Conservation (phyloP, 37 sponge, comb jelly and placozoan genomes). For the Aphrocallistes beatrix region DNA sequence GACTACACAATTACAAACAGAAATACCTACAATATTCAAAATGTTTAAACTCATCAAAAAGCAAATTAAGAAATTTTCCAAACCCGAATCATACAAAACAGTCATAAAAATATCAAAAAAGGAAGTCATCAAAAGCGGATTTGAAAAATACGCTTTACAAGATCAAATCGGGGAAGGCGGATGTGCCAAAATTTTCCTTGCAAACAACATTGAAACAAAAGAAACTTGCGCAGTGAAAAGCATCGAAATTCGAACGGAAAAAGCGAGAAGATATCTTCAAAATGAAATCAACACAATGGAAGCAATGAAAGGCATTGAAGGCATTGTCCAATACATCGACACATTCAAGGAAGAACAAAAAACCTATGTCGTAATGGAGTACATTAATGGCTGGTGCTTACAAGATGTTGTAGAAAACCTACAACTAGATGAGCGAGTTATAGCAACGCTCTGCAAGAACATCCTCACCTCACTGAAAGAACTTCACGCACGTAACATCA, state of each 20-base stretch:
- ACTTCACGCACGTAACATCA: not conserved
- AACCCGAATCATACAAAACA: too few relatives aligned
- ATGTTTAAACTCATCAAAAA: too few relatives aligned
- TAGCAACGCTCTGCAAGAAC: not conserved
- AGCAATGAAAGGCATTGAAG: not conserved
- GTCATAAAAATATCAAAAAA: not conserved
- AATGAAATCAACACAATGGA: not conserved
- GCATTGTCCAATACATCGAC: not conserved
- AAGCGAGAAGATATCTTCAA: not conserved
- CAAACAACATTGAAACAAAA: not conserved
- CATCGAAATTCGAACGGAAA: not conserved
- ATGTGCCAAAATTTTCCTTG: not conserved
- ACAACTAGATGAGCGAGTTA: not conserved
- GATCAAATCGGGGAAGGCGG: constrained; percentile 6
- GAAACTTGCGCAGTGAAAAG: not conserved
- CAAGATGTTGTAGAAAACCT: not conserved
- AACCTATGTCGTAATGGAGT: not conserved
- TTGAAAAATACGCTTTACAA: not conserved
- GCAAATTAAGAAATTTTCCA: too few relatives aligned
- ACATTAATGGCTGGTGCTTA: not conserved
- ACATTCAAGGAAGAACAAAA: not conserved
- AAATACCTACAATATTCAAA: not conserved
- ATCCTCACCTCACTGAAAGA: not conserved
- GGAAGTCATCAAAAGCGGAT: not conserved
- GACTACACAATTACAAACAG: not conserved